Conservation (phyloP, 2,113 vertebrate genomes). For the Pituophis catenifer region DNA sequence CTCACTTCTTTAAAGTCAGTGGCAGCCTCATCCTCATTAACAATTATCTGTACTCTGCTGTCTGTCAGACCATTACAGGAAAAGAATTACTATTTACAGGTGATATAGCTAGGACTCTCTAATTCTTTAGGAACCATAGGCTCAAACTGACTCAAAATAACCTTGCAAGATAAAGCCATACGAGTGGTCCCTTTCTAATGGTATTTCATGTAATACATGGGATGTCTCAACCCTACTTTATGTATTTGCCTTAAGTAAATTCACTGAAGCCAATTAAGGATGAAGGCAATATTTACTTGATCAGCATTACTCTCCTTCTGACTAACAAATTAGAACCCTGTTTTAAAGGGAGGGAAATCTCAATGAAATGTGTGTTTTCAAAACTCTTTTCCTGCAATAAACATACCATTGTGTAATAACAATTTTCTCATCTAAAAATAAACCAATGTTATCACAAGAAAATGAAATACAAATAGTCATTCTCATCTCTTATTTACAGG, state of each 20-base stretch:
- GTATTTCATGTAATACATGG: not conserved
- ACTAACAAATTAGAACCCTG: not conserved
- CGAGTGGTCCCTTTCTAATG: not conserved
- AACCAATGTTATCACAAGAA: constrained; percentile 22
- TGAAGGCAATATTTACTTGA: not conserved
- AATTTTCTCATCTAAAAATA: constrained; percentile 38
- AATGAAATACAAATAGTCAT: constrained; percentile 19
- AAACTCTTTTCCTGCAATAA: constrained; percentile 39
- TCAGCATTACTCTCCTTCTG: not conserved
- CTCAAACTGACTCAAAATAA: not conserved
- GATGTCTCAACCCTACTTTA: not conserved
- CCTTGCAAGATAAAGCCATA: not conserved
- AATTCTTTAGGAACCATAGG: not conserved
- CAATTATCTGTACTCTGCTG: not conserved
- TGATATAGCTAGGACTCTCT: not conserved
- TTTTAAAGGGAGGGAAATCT: not conserved
- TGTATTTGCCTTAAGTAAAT: not conserved
- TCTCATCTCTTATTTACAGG: constrained; percentile 73
- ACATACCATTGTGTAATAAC: constrained; percentile 23
- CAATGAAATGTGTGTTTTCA: constrained; percentile 2
- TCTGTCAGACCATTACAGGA: not conserved
- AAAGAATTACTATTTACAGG: not conserved
- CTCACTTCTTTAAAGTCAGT: not conserved
- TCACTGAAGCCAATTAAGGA: not conserved
- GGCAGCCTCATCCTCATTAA: not conserved